phyloP scores from a whole-genome alignment of 92 coral and sea anemone genomes.

The Actinernus sp. region DNA sequence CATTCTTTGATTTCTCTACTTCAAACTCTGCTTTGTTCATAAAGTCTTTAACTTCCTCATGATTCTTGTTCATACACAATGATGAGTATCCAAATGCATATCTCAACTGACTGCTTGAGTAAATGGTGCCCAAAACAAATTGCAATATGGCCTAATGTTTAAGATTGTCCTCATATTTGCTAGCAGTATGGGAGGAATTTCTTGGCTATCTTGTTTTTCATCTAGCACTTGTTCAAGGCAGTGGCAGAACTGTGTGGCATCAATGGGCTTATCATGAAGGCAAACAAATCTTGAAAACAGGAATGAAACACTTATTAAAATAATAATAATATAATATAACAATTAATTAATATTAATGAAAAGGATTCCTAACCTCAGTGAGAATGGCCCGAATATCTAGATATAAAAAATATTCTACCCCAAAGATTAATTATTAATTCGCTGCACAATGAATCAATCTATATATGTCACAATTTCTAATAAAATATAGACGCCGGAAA shows the following conservation, averaged over 20 bases:
- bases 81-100: constrained; percentile 41
- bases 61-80: constrained; percentile 29
- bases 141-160: constrained; percentile 43
- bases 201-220: constrained; percentile 1
- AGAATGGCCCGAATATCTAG: no score
- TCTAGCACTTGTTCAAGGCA: constrained; percentile 26
- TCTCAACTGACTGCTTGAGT: constrained; percentile 24
- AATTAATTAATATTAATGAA: no score
- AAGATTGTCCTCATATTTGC: constrained; percentile 10
- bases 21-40: constrained; percentile 3
- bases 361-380: no score
- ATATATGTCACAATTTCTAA: no score
- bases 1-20: constrained; percentile 18
- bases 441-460: no score
- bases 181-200: constrained; percentile 14
- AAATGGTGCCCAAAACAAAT: constrained; percentile 39
- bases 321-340: no score
- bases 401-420: no score
- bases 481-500: no score
- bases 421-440: no score
- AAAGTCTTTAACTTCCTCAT: constrained; percentile 10
- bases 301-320: no score
- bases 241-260: constrained; percentile 19
- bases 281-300: constrained; percentile 21
- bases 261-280: constrained; percentile 40